These are phyloP conservation scores for Cephus spinipes DNA, from an alignment of 2,888 invertebrate genomes.

Conservation along the genomic window DNA sequence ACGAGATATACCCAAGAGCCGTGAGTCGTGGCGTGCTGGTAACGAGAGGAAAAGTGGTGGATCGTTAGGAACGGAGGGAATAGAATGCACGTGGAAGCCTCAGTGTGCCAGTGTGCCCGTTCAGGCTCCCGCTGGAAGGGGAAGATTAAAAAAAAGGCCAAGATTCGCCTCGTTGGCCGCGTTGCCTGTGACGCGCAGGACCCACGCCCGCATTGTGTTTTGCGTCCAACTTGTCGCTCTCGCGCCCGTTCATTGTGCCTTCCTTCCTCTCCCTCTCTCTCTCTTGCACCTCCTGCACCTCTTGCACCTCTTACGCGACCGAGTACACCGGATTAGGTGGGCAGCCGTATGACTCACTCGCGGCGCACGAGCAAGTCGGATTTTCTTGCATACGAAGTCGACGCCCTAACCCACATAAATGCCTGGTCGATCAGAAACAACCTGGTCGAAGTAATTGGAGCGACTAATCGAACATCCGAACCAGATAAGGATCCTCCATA, in stretches of 20 bases:
- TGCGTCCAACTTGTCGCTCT: slow-evolving; percentile 55
- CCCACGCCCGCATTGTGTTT: slow-evolving; percentile 62
- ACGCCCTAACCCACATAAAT: slow-evolving; percentile 60
- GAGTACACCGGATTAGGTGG: slow-evolving; percentile 55
- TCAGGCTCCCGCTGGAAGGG: slow-evolving; percentile 5
- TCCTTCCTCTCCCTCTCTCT: slow-evolving; percentile 19
- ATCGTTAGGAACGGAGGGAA: slow-evolving; percentile 31
- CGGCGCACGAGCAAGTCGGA: slow-evolving; percentile 43
- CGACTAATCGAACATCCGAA: neutral
- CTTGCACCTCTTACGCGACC: slow-evolving; percentile 25
- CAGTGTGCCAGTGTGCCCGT: slow-evolving; percentile 3
- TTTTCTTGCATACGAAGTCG: slow-evolving; percentile 50
- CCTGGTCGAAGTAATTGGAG: neutral
- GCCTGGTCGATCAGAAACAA: slow-evolving; percentile 41
- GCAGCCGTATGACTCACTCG: slow-evolving; percentile 58
- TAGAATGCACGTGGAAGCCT: slow-evolving; percentile 25
- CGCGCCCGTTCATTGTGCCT: slow-evolving; percentile 50
- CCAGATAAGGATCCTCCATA: neutral
- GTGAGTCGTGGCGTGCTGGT: slow-evolving; percentile 16
- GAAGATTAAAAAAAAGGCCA: slow-evolving; percentile 24
- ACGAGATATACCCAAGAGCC: neutral
- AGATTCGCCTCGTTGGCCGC: slow-evolving; percentile 45
- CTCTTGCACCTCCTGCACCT: slow-evolving; percentile 14
- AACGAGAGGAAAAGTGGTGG: slow-evolving; percentile 29
- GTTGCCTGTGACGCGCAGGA: slow-evolving; percentile 40